Evolutionary conservation across 2,888 invertebrate genomes (phyloP).

Genomic region (Lithophane socia): DNA sequence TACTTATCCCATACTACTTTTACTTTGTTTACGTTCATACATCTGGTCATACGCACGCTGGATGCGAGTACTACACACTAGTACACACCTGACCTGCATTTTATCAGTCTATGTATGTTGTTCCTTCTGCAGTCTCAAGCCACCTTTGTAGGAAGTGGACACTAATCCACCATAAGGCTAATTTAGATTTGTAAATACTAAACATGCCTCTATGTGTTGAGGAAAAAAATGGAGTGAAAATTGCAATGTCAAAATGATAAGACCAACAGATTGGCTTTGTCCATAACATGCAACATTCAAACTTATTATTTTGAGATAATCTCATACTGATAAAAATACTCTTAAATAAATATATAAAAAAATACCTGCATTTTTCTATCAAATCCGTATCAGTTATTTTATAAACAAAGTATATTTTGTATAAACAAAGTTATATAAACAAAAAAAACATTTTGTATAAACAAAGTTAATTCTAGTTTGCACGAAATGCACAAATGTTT

Average conservation of each 20-base stretch:
- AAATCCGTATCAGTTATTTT: neutral
- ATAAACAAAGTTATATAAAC: too few relatives aligned
- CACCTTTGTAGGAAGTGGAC: neutral
- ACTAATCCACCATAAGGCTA: neutral
- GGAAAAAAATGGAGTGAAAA: neutral
- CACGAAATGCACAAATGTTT: neutral
- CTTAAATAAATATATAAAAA: neutral
- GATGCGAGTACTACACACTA: neutral
- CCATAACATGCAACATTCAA: neutral
- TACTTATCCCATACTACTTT: neutral
- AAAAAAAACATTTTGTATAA: too few relatives aligned
- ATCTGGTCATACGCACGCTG: too few relatives aligned
- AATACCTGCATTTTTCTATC: neutral
- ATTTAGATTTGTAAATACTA: neutral
- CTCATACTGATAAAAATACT: constrained; percentile 7
- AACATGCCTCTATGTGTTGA: neutral
- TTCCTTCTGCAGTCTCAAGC: neutral
- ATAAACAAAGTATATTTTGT: neutral
- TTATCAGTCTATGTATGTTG: neutral
- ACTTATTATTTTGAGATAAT: neutral
- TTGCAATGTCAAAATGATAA: neutral
- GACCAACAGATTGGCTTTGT: neutral
- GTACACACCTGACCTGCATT: neutral
- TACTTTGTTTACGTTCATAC: neutral
- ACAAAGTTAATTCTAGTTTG: neutral